Conservation (phyloP, 2,888 invertebrate species). For the Hydrotaea cyrtoneurina region DNA sequence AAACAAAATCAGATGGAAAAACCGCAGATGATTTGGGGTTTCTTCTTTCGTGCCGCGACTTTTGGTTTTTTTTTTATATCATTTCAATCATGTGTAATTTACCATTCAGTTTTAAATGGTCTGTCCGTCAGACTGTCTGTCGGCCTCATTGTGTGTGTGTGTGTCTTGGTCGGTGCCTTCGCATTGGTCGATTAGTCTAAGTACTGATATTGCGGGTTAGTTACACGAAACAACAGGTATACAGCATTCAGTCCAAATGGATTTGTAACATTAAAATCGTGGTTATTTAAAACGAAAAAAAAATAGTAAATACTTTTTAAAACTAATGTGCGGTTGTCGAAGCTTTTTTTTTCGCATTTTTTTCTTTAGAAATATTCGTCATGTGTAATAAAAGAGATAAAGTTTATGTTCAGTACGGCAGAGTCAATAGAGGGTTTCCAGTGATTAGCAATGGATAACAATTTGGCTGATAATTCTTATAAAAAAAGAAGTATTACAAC, state of each 20-base stretch:
- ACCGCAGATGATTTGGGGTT: slow-evolving; percentile 31
- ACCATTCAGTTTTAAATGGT: slow-evolving; percentile 37
- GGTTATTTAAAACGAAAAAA: slow-evolving; percentile 35
- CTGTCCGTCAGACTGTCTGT: slow-evolving; percentile 14
- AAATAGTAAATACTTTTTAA: slow-evolving; percentile 30
- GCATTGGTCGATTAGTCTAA: slow-evolving; percentile 8
- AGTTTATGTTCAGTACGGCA: background rate
- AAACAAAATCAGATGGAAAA: too few relatives aligned
- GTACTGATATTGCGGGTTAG: slow-evolving; percentile 10
- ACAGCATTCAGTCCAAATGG: background rate
- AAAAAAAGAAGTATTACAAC: too few relatives aligned
- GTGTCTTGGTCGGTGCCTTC: background rate
- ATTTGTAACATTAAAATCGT: slow-evolving; percentile 48
- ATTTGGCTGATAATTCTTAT: too few relatives aligned
- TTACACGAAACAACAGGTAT: slow-evolving; percentile 28
- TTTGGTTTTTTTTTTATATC: slow-evolving; percentile 16
- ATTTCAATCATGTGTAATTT: slow-evolving; percentile 49
- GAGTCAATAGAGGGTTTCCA: background rate
- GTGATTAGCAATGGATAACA: slow-evolving; percentile 3
- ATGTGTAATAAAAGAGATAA: slow-evolving; percentile 14
- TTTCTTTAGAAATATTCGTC: background rate
- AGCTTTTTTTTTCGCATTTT: background rate
- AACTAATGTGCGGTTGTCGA: slow-evolving; percentile 51
- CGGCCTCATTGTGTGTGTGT: background rate
- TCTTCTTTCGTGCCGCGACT: background rate